phyloP scores from a whole-genome alignment of 2,113 vertebrate genomes.

The Xyrauchen texanus region DNA sequence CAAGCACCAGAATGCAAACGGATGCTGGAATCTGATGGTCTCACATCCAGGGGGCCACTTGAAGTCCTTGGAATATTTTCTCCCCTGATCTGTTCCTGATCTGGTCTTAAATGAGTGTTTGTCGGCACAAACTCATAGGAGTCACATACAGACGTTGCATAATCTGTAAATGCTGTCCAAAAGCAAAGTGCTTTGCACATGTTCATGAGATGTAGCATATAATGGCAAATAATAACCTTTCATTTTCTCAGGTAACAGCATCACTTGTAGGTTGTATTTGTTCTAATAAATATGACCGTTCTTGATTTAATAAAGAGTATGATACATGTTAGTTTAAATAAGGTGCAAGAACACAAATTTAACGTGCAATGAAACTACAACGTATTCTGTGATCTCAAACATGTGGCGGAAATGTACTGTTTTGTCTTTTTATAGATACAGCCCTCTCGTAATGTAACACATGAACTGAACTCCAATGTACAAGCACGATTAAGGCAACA shows the following conservation, averaged over 20 bases:
- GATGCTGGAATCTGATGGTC: conserved; percentile 21
- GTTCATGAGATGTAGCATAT: conserved; percentile 53
- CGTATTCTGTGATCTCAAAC: conserved; percentile 42
- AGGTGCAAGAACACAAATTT: conserved; percentile 46
- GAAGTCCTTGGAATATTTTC: conserved; percentile 18
- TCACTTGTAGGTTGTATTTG: conserved; percentile 53
- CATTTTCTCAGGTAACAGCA: conserved; percentile 60
- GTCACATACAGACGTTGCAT: conserved; percentile 31
- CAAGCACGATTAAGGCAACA: conserved; percentile 16
- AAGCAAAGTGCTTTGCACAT: conserved; percentile 51
- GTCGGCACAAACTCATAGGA: conserved; percentile 23
- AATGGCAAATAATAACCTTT: conserved; percentile 54
- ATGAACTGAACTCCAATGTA: conserved; percentile 2
- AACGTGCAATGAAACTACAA: conserved; percentile 43
- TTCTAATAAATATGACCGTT: conserved; percentile 43
- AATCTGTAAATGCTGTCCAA: conserved; percentile 46
- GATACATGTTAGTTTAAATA: conserved; percentile 37
- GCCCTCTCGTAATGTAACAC: conserved; percentile 11
- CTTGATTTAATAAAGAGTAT: conserved; percentile 47
- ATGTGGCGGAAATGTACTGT: conserved; percentile 43
- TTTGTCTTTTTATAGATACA: conserved; percentile 37
- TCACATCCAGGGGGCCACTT: not conserved
- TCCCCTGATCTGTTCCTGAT: conserved; percentile 15
- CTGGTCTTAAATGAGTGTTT: conserved; percentile 10
- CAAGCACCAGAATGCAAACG: not conserved